These are phyloP conservation scores for Cotesia congregata DNA, from an alignment of 2,888 invertebrate species.

Conservation along the genomic window DNA sequence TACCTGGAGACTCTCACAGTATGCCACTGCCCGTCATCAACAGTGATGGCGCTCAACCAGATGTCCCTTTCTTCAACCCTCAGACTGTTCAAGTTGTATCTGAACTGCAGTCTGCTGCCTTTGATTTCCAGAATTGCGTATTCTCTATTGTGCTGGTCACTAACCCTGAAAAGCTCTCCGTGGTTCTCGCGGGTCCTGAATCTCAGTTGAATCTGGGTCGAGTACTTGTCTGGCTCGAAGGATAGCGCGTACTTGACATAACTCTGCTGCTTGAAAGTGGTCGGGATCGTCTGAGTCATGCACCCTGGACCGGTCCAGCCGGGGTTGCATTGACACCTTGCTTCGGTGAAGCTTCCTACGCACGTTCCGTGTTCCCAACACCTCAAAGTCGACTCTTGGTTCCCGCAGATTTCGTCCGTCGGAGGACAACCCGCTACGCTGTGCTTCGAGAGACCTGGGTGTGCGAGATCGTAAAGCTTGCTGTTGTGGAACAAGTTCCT, in stretches of 20 bases:
- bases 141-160: constrained; percentile 94
- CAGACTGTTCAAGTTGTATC: constrained; percentile 92
- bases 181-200: constrained; percentile 94
- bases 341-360: constrained; percentile 89
- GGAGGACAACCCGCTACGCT: constrained; percentile 93
- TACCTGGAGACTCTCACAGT: constrained; percentile 91
- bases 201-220: constrained; percentile 91
- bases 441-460: constrained; percentile 89
- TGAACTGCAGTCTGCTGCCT: constrained; percentile 89
- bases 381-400: constrained; percentile 86
- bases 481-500: constrained; percentile 96
- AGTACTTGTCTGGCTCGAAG: constrained; percentile 93
- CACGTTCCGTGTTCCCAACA: constrained; percentile 97
- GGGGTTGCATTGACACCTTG: constrained; percentile 93
- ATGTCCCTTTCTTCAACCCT: constrained; percentile 92
- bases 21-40: constrained; percentile 98
- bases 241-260: constrained; percentile 97
- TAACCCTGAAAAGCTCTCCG: constrained; percentile 93
- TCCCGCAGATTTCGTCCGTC: constrained; percentile 92
- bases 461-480: constrained; percentile 94
- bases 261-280: constrained; percentile 93
- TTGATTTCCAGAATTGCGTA: constrained; percentile 94
- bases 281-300: constrained; percentile 87
- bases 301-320: constrained; percentile 96
- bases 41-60: constrained; percentile 89